These are phyloP conservation scores for Bucco capensis DNA, from an alignment of 2,113 vertebrate genomes.

Conservation along the genomic window DNA sequence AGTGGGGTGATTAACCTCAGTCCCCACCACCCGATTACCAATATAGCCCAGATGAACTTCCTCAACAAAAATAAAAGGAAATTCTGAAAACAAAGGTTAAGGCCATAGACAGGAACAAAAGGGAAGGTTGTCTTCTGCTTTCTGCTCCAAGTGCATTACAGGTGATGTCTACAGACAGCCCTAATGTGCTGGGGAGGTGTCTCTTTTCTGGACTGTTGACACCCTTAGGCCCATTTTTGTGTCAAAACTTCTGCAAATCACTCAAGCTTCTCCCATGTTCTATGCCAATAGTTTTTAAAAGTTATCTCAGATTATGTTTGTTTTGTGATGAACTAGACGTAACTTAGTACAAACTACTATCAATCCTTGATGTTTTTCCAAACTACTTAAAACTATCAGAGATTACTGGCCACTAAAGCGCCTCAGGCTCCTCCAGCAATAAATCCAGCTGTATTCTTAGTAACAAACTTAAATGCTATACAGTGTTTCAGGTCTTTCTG, in stretches of 20 bases:
- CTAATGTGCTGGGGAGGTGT: too few species aligned
- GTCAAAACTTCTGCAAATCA: background rate
- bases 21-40: background rate
- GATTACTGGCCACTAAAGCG: background rate
- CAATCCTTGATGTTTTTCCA: background rate
- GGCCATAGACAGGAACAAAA: background rate
- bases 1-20: constrained; percentile 30
- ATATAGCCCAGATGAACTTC: background rate
- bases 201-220: background rate
- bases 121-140: background rate
- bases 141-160: background rate
- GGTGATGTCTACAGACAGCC: background rate
- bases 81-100: constrained; percentile 1
- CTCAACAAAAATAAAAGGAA: constrained; percentile 7
- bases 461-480: background rate
- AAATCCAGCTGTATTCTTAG: constrained; percentile 2
- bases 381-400: background rate
- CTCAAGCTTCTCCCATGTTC: background rate
- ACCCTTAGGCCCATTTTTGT: background rate
- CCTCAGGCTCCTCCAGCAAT: background rate
- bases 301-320: background rate
- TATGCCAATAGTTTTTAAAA: background rate
- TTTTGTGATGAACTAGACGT: background rate
- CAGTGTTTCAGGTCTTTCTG: background rate
- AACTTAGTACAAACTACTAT: background rate